Evolutionary conservation across 1,140 invertebrate species (phyloP), one percentile per base, ranked within the genome.

Genomic region (Drosophila carrolli): DNA sequence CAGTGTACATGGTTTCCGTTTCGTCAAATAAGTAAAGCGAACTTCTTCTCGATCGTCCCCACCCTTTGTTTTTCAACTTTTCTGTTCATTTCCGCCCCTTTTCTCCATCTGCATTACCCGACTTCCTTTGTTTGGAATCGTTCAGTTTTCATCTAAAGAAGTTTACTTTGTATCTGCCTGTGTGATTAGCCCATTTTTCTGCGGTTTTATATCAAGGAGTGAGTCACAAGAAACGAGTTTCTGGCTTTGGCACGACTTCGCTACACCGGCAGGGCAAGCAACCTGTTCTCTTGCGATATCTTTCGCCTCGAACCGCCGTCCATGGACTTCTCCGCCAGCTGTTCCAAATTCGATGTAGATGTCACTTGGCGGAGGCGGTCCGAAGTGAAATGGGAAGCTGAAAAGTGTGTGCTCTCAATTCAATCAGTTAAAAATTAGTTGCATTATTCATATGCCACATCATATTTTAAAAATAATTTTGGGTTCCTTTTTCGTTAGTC

Each of bases 111-210:
- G 37, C 61, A 70, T 32, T 70, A 53, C 41, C 63, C 68, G 29
- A 71, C 68, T 72, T 72, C 66, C 68, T 72, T 72, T 72, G 68
- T 72, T 58, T 72, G 68, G 19, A 50, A 56, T 50, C 44, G 43
- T 68, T 48, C 38, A 55, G 29, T 72, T 57, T 71, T 71, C 43
- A 72, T 71, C 68, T 50, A 58, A 72, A 57, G 68, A 71, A 71
- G 68, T 72, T 71, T 40, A 72, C 66, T 43, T 71, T 72, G 68
- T 71, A 58, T 71, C 51, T 71, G 67, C 46, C 29, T 72, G 68
- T 72, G 68, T 72, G 68, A 72, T 72, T 72, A 72, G 68, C 68
- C 68, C 68, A 72, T 72, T 72, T 71, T 71, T 71, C 66, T 72
- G 66, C 53, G 53, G 65, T 50, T 14, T 71, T 70, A 40, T 70